Percentiles rank a stretch among this genome's conserved stretches.
Conservation (phyloP, 2,113 vertebrate species). For the Agelaius tricolor region DNA sequence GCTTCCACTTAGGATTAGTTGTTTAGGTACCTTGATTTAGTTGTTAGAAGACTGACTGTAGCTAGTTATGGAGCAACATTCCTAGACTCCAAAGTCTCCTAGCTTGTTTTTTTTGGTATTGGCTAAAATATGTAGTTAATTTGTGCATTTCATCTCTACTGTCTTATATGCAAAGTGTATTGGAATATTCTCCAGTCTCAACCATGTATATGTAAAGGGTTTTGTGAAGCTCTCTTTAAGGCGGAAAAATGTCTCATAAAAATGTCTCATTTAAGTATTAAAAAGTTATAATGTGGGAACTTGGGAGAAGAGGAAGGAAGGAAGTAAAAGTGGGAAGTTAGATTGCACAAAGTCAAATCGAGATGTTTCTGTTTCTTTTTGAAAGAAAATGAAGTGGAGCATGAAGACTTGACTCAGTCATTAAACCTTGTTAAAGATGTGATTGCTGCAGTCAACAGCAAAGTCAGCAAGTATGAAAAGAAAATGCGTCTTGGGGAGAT, state of each 20-base stretch:
- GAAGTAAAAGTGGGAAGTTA: not conserved
- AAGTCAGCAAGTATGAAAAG: constrained; percentile 93
- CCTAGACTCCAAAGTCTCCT: not conserved
- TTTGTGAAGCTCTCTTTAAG: not conserved
- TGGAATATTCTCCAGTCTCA: not conserved
- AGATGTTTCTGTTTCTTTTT: not conserved
- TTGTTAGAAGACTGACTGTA: not conserved
- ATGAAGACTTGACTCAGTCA: constrained; percentile 81
- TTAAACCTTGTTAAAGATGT: constrained; percentile 88
- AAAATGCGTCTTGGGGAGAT: constrained; percentile 88
- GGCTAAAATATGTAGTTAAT: not conserved
- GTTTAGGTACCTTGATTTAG: not conserved
- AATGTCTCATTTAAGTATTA: not conserved
- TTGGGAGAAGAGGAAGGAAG: not conserved
- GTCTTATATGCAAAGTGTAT: not conserved
- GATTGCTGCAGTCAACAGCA: constrained; percentile 88
- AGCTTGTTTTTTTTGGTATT: not conserved
- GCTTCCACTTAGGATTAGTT: not conserved
- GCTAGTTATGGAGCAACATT: not conserved
- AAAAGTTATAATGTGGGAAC: not conserved
- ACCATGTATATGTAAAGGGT: not conserved
- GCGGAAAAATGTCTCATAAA: not conserved
- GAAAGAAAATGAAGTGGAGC: constrained; percentile 87
- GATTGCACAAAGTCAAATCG: not conserved
- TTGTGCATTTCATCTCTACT: not conserved